A percentile compares a stretch with the other conserved stretches of the same genome.
phyloP scores from a whole-genome alignment of 1,140 invertebrate species.

The Aphis gossypii region DNA sequence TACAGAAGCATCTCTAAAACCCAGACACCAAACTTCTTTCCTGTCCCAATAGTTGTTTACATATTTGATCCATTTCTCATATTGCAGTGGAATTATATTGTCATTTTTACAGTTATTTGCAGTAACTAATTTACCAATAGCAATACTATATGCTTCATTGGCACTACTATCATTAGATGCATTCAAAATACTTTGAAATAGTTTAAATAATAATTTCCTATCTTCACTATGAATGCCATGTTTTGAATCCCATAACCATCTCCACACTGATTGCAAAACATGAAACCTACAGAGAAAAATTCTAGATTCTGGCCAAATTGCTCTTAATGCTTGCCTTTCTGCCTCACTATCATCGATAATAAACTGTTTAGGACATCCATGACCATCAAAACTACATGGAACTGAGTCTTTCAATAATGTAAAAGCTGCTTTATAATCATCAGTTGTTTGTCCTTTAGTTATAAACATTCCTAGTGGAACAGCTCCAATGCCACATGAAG shows the following conservation, averaged over 20 bases:
- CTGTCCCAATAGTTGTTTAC: background rate
- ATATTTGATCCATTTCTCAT: background rate
- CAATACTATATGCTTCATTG: background rate
- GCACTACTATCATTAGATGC: background rate
- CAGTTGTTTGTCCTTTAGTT: background rate
- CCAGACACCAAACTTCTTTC: background rate
- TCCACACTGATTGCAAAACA: conserved; percentile 41
- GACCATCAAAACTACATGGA: background rate
- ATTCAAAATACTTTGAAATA: background rate
- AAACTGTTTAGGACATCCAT: background rate
- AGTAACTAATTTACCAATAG: background rate
- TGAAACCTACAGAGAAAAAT: conserved; percentile 39
- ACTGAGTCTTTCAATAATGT: background rate
- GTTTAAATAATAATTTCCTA: conserved; percentile 4
- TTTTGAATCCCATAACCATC: conserved; percentile 44
- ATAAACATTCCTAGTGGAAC: background rate
- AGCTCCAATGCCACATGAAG: background rate
- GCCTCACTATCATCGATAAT: background rate
- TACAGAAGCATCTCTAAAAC: background rate
- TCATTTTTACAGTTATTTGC: background rate
- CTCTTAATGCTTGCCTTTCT: conserved; percentile 33
- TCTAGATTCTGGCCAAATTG: background rate
- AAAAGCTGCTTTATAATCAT: background rate
- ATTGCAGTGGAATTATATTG: background rate
- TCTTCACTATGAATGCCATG: background rate